Evolutionary conservation across 1,140 invertebrate species (phyloP).

Genomic region (Andricus grossulariae): DNA sequence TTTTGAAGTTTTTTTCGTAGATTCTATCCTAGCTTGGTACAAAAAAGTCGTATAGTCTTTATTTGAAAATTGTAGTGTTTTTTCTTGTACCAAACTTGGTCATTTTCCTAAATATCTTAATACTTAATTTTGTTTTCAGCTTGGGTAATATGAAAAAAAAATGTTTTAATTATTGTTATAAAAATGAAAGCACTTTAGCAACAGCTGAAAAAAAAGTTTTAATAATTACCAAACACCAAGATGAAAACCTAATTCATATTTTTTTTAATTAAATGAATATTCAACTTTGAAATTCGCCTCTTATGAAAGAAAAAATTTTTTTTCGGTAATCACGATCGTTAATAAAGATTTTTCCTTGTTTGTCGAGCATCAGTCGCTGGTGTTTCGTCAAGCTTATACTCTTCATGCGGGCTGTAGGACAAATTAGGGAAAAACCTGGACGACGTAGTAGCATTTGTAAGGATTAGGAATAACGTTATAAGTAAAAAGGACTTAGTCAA

Average conservation of each 20-base stretch:
- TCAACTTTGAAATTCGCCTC: background rate
- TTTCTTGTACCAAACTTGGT: too few relatives aligned
- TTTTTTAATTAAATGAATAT: background rate
- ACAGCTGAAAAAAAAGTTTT: too few relatives aligned
- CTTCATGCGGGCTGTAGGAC: slow-evolving; percentile 55
- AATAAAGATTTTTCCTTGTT: slow-evolving; percentile 53
- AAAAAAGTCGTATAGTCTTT: too few relatives aligned
- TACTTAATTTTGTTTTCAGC: too few relatives aligned
- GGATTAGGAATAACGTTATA: slow-evolving; percentile 42
- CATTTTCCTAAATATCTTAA: too few relatives aligned
- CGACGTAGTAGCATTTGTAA: slow-evolving; percentile 56
- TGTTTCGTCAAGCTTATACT: slow-evolving; percentile 61
- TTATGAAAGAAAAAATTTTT: slow-evolving; percentile 51
- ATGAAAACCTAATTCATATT: background rate
- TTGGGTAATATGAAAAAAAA: background rate
- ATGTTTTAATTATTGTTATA: background rate
- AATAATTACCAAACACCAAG: too few relatives aligned
- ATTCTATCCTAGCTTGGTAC: too few relatives aligned
- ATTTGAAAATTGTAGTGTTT: too few relatives aligned
- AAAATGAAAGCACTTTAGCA: too few relatives aligned
- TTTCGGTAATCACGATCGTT: slow-evolving; percentile 53
- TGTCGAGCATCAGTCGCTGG: slow-evolving; percentile 52
- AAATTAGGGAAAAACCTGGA: slow-evolving; percentile 62
- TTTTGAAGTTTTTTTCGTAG: too few relatives aligned
- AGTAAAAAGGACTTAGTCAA: slow-evolving; percentile 31